Evolutionary conservation across 2,888 invertebrate genomes (phyloP).

Genomic region (Tortricodes alternella): DNA sequence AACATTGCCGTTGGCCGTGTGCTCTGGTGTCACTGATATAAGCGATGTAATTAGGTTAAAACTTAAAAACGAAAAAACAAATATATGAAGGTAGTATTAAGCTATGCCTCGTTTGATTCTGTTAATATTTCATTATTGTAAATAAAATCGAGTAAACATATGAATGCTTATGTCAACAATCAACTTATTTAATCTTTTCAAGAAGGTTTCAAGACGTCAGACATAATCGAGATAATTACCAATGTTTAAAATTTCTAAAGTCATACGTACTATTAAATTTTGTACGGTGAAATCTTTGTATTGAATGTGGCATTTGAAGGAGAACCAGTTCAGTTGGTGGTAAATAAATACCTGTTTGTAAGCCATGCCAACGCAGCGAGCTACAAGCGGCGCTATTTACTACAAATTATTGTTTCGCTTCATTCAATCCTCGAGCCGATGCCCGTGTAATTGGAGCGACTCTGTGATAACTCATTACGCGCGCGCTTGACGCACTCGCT

Average conservation of each 20-base stretch:
- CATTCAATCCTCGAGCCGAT: constrained; percentile 25
- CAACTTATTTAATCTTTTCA: too few relatives aligned
- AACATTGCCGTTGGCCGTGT: background rate
- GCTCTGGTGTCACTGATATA: background rate
- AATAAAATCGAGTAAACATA: too few relatives aligned
- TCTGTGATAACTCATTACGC: constrained; percentile 26
- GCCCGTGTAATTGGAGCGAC: constrained; percentile 30
- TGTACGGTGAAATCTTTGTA: constrained; percentile 29
- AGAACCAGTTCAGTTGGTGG: constrained; percentile 47
- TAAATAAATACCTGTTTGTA: constrained; percentile 45
- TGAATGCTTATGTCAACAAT: too few relatives aligned
- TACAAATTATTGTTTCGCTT: constrained; percentile 35
- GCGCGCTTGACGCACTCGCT: constrained; percentile 2
- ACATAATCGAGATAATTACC: constrained; percentile 4
- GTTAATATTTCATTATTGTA: background rate
- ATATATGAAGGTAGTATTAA: too few relatives aligned
- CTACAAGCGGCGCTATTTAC: constrained; percentile 37
- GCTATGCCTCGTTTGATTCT: constrained; percentile 13
- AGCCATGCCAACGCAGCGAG: constrained; percentile 37
- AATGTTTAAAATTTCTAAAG: constrained; percentile 8
- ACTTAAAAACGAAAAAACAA: too few relatives aligned
- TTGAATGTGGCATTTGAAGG: constrained; percentile 53
- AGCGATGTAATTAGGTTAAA: constrained; percentile 11
- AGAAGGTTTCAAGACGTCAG: constrained; percentile 8
- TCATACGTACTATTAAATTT: constrained; percentile 12